Percentiles rank a stretch among this genome's conserved stretches.
These are phyloP conservation scores for Tiliqua scincoides DNA, from an alignment of 2,113 vertebrate genomes.

Conservation along the genomic window DNA sequence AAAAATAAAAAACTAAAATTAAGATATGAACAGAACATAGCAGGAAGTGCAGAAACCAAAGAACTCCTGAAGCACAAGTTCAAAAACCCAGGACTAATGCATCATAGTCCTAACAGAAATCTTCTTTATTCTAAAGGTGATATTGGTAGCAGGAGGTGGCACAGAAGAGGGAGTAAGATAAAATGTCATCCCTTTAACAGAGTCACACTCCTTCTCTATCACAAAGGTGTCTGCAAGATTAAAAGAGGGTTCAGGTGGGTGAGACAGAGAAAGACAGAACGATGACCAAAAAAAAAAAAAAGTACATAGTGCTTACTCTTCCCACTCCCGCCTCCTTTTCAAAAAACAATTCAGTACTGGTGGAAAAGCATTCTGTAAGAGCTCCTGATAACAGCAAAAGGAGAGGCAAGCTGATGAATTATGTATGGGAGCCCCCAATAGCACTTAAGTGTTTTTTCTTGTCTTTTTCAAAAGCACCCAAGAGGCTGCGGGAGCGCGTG, in stretches of 20 bases:
- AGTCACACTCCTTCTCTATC: background rate
- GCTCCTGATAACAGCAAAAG: background rate
- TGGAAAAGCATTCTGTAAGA: background rate
- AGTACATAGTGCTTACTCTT: background rate
- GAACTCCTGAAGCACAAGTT: background rate
- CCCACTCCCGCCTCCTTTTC: background rate
- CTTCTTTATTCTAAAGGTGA: background rate
- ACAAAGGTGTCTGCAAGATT: constrained; percentile 45
- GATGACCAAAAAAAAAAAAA: too few species aligned
- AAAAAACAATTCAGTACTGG: constrained; percentile 1
- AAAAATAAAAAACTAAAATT: background rate
- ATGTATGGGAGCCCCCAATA: constrained; percentile 48
- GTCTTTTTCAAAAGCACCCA: constrained; percentile 37
- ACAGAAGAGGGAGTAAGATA: constrained; percentile 23
- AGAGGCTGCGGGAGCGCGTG: background rate
- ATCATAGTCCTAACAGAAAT: constrained; percentile 5
- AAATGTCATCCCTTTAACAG: background rate
- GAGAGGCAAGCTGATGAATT: constrained; percentile 47
- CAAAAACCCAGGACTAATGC: constrained; percentile 38
- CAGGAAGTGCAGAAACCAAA: background rate
- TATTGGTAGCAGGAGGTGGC: background rate
- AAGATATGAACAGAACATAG: background rate
- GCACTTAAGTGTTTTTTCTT: constrained; percentile 53
- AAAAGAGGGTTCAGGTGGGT: background rate
- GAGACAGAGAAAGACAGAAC: constrained; percentile 8